phyloP scores from a whole-genome alignment of 2,797 vertebrate genomes.

The Onychomys leucogaster region DNA sequence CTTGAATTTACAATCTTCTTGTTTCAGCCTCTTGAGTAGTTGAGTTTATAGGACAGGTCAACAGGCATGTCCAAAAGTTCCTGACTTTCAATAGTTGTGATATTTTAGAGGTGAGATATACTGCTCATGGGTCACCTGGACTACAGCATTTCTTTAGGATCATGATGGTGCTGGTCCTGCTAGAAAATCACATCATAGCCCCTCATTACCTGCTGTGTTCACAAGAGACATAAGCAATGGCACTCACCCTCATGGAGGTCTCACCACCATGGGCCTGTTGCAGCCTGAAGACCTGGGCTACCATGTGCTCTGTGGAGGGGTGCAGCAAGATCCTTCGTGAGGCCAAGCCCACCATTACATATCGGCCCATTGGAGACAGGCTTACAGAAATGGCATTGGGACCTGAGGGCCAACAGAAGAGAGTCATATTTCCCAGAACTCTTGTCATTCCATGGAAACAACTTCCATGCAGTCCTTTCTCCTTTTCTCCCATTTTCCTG shows the following conservation, averaged over 20 bases:
- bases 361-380: constrained; percentile 98
- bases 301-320: constrained; percentile 99
- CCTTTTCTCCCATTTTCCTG: neutral
- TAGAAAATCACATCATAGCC: neutral
- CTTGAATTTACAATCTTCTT: neutral
- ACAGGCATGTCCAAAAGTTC: neutral
- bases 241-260: constrained; percentile 97
- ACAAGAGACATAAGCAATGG: neutral
- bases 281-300: constrained; percentile 98
- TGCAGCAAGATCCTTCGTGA: constrained; percentile 98
- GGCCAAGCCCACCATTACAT: constrained; percentile 98
- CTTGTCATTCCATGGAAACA: constrained; percentile 27
- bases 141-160: neutral
- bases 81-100: neutral
- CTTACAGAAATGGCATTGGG: constrained; percentile 99
- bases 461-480: constrained; percentile 12
- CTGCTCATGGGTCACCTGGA: neutral
- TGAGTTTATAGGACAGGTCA: neutral
- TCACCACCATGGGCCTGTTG: constrained; percentile 98
- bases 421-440: constrained; percentile 48
- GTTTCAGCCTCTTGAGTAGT: neutral
- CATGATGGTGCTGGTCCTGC: neutral
- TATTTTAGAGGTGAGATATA: neutral
- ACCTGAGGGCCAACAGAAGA: constrained; percentile 87
- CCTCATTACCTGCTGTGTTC: neutral